phyloP scores from a whole-genome alignment of 2,113 vertebrate species.

The Pontoporia blainvillei region DNA sequence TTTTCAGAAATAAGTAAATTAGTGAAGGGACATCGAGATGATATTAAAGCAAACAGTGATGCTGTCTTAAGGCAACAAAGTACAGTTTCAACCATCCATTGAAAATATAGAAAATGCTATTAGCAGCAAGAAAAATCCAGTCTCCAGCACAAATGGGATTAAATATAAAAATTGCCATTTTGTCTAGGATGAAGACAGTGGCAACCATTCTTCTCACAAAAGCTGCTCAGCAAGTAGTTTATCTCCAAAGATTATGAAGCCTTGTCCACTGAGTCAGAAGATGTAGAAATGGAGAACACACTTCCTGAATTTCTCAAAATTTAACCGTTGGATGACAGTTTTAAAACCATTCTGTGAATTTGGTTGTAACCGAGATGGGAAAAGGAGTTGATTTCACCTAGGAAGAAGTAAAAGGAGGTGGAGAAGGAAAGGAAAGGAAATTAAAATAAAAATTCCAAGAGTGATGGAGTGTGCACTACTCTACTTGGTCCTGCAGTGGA shows the following conservation, averaged over 20 bases:
- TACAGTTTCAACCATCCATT: not conserved
- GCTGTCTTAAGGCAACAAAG: not conserved
- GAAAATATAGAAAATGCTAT: not conserved
- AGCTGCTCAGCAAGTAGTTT: not conserved
- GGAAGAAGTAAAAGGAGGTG: not conserved
- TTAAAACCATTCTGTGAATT: not conserved
- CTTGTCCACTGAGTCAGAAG: not conserved
- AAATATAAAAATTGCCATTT: not conserved
- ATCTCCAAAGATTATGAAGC: not conserved
- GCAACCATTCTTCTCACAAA: not conserved
- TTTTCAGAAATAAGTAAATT: constrained; percentile 93
- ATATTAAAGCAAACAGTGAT: constrained; percentile 80
- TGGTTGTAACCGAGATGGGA: not conserved
- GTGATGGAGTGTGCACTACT: not conserved
- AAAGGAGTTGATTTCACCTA: not conserved
- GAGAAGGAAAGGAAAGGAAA: not conserved
- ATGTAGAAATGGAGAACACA: not conserved
- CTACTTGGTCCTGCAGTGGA: not conserved
- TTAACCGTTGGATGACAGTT: not conserved
- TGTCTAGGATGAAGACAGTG: not conserved
- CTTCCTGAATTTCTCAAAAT: not conserved
- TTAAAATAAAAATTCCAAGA: not conserved
- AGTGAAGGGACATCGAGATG: constrained; percentile 90
- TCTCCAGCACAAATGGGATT: not conserved
- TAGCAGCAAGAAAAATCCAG: not conserved